Conservation (phyloP, 2,888 invertebrate species). For the Philonicus albiceps region DNA sequence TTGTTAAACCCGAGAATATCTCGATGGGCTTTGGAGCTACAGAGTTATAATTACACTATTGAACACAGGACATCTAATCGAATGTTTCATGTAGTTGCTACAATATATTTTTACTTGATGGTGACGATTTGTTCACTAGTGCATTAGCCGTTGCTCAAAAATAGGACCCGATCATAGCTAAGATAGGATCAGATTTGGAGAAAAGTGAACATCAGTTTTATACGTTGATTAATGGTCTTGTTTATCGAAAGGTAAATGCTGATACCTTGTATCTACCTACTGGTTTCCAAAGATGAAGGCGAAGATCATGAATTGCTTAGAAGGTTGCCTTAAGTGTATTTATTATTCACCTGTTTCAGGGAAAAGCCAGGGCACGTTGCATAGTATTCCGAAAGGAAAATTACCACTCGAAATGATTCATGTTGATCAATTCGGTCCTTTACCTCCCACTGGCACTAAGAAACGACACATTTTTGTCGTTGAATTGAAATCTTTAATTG, state of each 20-base stretch:
- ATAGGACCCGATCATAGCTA: slow-evolving; percentile 48
- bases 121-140: slow-evolving; percentile 43
- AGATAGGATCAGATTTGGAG: slow-evolving; percentile 49
- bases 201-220: slow-evolving; percentile 39
- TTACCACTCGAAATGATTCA: too few relatives aligned
- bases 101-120: slow-evolving; percentile 39
- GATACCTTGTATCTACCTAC: too few relatives aligned
- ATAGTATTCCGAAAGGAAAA: too few relatives aligned
- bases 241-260: too few relatives aligned
- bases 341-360: too few relatives aligned
- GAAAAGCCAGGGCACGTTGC: too few relatives aligned
- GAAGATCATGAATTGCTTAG: too few relatives aligned
- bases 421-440: too few relatives aligned
- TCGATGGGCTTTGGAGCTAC: slow-evolving; percentile 47
- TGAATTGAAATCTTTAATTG: not conserved
- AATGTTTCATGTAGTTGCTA: slow-evolving; percentile 49
- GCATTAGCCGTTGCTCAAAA: slow-evolving; percentile 44
- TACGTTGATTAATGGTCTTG: slow-evolving; percentile 41
- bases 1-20: slow-evolving; percentile 46
- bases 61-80: slow-evolving; percentile 45
- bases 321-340: too few relatives aligned
- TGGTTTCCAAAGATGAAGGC: too few relatives aligned
- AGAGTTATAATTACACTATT: slow-evolving; percentile 45
- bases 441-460: slow-evolving; percentile 21
- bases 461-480: not conserved